These are phyloP conservation scores for Drosophila insularis DNA, from an alignment of 1,140 invertebrate genomes.

Conservation along the genomic window DNA sequence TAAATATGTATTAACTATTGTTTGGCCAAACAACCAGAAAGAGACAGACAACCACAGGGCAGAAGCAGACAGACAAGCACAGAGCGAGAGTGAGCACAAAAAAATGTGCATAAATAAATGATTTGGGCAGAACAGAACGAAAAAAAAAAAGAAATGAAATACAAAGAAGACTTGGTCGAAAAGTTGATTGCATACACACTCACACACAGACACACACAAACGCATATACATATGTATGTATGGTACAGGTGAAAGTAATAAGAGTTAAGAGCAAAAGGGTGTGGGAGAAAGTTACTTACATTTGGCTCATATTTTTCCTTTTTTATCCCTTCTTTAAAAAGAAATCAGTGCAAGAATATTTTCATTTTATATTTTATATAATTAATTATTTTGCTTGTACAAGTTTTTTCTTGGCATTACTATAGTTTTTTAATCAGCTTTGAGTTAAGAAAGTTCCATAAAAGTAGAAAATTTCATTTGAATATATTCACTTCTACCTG, in stretches of 20 bases:
- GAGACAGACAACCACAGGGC: slow-evolving; percentile 51
- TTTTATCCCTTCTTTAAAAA: not conserved
- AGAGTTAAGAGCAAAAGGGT: not conserved
- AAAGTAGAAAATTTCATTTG: too few relatives aligned
- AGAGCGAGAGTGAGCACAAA: not conserved
- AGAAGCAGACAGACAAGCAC: slow-evolving; percentile 12
- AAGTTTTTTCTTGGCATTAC: too few relatives aligned
- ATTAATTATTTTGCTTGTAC: too few relatives aligned
- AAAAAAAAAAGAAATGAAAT: slow-evolving; percentile 22
- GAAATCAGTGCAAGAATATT: not conserved
- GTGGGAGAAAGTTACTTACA: not conserved
- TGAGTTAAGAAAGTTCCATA: too few relatives aligned
- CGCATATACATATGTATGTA: too few relatives aligned
- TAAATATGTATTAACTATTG: slow-evolving; percentile 71
- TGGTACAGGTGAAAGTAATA: not conserved
- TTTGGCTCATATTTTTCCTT: not conserved
- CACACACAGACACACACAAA: not conserved
- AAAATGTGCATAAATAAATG: slow-evolving; percentile 65
- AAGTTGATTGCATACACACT: slow-evolving; percentile 54
- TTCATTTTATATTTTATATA: not conserved
- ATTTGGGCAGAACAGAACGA: slow-evolving; percentile 31
- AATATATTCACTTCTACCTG: too few relatives aligned
- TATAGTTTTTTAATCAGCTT: too few relatives aligned
- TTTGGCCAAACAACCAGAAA: slow-evolving; percentile 42
- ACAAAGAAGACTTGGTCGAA: slow-evolving; percentile 21